Evolutionary conservation across 2,113 vertebrate genomes (phyloP).

Genomic region (Pao palembangensis): DNA sequence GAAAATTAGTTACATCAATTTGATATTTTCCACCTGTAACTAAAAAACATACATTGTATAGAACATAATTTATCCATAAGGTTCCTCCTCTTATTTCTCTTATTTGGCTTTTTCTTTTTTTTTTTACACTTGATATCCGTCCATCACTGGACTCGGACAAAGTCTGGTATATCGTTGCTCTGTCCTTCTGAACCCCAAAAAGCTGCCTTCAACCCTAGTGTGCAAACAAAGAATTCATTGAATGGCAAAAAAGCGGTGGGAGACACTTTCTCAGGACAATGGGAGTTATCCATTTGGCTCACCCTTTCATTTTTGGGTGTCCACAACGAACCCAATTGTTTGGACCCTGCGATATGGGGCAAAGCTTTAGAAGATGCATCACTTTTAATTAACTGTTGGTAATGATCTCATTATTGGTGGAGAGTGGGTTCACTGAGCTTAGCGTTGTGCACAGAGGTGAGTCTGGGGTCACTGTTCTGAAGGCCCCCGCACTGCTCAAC

Average conservation of each 20-base stretch:
- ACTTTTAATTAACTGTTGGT: conserved; percentile 79
- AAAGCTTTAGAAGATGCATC: conserved; percentile 73
- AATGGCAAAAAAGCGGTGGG: conserved; percentile 66
- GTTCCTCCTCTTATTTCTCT: background rate
- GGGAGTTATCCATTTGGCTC: conserved; percentile 66
- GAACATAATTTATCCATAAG: too few relatives aligned
- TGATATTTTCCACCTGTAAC: too few relatives aligned
- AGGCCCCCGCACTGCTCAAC: conserved; percentile 52
- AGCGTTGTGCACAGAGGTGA: conserved; percentile 58
- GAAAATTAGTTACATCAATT: too few relatives aligned
- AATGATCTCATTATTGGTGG: conserved; percentile 79
- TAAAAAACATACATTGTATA: too few relatives aligned
- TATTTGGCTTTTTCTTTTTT: too few relatives aligned
- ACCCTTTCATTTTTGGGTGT: conserved; percentile 68
- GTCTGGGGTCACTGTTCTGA: conserved; percentile 66
- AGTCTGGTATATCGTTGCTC: conserved; percentile 4
- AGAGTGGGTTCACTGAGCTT: conserved; percentile 46
- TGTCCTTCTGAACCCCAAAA: conserved; percentile 44
- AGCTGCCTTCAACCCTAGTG: conserved; percentile 13
- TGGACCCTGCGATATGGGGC: conserved; percentile 67
- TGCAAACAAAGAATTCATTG: conserved; percentile 73
- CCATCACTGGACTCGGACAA: conserved; percentile 13
- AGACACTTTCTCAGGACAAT: conserved; percentile 78
- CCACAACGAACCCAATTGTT: conserved; percentile 76
- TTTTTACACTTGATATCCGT: background rate